Evolutionary conservation across 2,888 invertebrate species (phyloP).

Genomic region (Monochamus alternatus): DNA sequence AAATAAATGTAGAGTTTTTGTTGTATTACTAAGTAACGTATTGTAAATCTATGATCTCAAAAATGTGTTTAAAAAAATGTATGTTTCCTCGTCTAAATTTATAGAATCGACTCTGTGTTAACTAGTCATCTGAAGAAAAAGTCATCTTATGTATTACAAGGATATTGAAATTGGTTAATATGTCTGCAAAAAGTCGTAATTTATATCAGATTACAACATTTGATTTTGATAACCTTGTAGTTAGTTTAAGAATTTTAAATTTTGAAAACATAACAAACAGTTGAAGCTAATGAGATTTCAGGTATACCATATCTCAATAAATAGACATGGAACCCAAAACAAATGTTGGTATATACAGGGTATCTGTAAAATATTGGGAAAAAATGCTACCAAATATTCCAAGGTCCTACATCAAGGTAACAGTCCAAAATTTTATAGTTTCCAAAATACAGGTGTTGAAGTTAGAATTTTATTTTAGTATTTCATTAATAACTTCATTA

Average conservation of each 20-base stretch:
- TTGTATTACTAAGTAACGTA: conserved; percentile 6
- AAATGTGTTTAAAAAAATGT: conserved; percentile 21
- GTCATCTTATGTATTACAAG: conserved; percentile 19
- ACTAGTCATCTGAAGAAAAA: conserved; percentile 20
- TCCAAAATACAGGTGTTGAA: no score
- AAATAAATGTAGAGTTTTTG: conserved; percentile 9
- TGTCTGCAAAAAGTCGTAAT: neutral
- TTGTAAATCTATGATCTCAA: conserved; percentile 32
- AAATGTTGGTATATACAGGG: no score
- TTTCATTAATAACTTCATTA: no score
- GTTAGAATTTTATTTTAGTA: no score
- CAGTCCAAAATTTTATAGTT: no score
- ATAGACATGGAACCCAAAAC: no score
- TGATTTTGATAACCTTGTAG: neutral
- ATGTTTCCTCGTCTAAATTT: conserved; percentile 17
- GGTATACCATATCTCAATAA: no score
- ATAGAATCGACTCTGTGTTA: conserved; percentile 5
- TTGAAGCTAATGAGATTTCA: no score
- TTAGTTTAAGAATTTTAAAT: neutral
- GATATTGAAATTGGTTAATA: conserved; percentile 1
- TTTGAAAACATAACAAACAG: no score
- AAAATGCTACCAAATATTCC: no score
- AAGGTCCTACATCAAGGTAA: no score
- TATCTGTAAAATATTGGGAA: no score
- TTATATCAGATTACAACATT: neutral